phyloP scores from a whole-genome alignment of 1,140 invertebrate genomes.

The Ptiloglossa arizonensis region DNA sequence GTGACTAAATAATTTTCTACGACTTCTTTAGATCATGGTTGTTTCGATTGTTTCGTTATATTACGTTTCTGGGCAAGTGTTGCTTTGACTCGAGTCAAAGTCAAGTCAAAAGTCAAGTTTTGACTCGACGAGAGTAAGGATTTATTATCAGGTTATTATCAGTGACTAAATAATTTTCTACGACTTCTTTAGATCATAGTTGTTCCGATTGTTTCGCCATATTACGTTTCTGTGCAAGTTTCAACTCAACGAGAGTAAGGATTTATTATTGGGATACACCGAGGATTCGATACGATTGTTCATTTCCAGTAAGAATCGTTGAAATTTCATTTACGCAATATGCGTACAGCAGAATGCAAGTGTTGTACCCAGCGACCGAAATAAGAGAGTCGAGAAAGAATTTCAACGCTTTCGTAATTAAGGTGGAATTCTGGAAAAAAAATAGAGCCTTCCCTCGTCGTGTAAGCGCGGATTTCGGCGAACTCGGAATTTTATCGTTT shows the following conservation, averaged over 20 bases:
- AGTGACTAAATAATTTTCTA: slow-evolving; percentile 13
- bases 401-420: too few relatives aligned
- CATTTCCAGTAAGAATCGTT: not conserved
- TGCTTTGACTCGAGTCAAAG: too few relatives aligned
- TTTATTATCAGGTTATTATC: not conserved
- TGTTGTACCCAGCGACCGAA: too few relatives aligned
- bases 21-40: not conserved
- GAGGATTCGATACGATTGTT: too few relatives aligned
- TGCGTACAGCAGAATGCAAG: not conserved
- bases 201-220: not conserved
- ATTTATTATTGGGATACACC: not conserved
- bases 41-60: not conserved
- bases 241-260: not conserved
- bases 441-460: too few relatives aligned
- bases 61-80: not conserved
- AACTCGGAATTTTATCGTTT: not conserved
- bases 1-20: slow-evolving; percentile 13
- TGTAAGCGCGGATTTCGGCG: too few relatives aligned
- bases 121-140: not conserved
- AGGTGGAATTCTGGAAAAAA: too few relatives aligned
- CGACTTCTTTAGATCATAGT: not conserved
- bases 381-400: too few relatives aligned
- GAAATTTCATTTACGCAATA: not conserved
- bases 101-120: too few relatives aligned
- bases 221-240: not conserved